Base-by-base conservation (phyloP, 2,797 vertebrate species). In the Salmo trutta region DNA sequence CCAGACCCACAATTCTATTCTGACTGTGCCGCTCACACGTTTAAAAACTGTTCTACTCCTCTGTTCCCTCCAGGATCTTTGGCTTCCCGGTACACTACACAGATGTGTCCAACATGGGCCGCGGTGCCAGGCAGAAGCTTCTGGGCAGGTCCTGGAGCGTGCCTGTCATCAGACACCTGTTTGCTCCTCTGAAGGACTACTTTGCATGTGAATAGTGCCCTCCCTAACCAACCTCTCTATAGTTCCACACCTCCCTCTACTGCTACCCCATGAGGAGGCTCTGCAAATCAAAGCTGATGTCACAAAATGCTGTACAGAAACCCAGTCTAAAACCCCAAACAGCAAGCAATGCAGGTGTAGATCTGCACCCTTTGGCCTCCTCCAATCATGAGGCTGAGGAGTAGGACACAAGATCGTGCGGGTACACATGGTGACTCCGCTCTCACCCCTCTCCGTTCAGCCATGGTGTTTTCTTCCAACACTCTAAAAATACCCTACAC, bases 41-140 rank as follows among this genome's bases (percentile, higher is more conserved):
- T 53, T 16, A n/a, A 21, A 64, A 15, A 70, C 19, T 70, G 68
- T 12, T 52, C 51, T 31, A 16, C 56, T 29, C 8, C 29, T 51
- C 8, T 65, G 7, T 69, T 12, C 71, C 65, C 79, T 3, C 0
- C 89, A 99, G 98, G 93, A 98, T 99, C 86, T 98, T 99, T 0
- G 97, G 97, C 3, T 99, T 98, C 83, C 98, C 98, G 0, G 94
- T 96, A 31, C 97, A 98, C 92, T 99, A 98, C 95, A 96, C 96
- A 0, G 98, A 99, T 0, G 94, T 98, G 77, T 96, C 96, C 91
- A 97, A 93, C 93, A 95, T 98, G 84, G 92, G 96, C 0, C 95
- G 96, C 0, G 93, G 94, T 0, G 94, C 97, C 87, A 91, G 97
- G 27, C 96, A 98, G 94, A 97, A 96, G 87, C 94, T 99, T 75